Conservation (phyloP, 2,113 vertebrate genomes). For the Oenanthe melanoleuca region DNA sequence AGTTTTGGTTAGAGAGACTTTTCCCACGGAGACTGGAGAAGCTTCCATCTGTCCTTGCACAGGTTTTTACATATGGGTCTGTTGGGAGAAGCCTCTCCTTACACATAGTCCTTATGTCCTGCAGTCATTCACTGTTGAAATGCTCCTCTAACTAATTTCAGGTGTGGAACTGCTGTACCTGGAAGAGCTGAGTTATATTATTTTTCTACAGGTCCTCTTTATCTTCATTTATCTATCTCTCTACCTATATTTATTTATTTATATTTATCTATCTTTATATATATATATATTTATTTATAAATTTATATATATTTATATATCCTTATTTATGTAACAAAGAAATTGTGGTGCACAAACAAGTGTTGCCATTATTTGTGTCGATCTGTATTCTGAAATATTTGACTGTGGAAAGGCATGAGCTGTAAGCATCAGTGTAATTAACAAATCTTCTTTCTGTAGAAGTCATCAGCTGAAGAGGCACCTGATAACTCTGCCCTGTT, state of each 20-base stretch:
- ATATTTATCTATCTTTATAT: too few species aligned
- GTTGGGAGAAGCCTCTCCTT: background rate
- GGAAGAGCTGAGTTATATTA: background rate
- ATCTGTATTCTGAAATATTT: background rate
- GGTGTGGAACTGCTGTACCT: background rate
- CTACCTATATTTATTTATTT: too few species aligned
- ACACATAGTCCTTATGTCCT: background rate
- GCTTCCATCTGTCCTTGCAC: background rate
- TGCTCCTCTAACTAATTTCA: background rate
- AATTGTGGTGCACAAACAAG: background rate
- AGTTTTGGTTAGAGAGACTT: background rate
- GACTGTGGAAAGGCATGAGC: background rate
- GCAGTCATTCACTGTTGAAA: background rate
- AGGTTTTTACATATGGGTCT: background rate
- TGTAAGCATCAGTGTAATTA: background rate
- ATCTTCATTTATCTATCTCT: too few species aligned
- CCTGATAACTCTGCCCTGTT: constrained; percentile 64
- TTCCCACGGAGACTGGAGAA: background rate
- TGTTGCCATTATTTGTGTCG: background rate
- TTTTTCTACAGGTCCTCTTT: background rate
- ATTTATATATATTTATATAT: too few species aligned
- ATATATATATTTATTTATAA: too few species aligned
- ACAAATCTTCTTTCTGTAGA: constrained; percentile 58
- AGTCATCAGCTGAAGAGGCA: constrained; percentile 69
- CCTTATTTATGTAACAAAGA: background rate